These are phyloP conservation scores for Acromyrmex echinatior DNA, from an alignment of 1,140 invertebrate genomes.

Conservation along the genomic window DNA sequence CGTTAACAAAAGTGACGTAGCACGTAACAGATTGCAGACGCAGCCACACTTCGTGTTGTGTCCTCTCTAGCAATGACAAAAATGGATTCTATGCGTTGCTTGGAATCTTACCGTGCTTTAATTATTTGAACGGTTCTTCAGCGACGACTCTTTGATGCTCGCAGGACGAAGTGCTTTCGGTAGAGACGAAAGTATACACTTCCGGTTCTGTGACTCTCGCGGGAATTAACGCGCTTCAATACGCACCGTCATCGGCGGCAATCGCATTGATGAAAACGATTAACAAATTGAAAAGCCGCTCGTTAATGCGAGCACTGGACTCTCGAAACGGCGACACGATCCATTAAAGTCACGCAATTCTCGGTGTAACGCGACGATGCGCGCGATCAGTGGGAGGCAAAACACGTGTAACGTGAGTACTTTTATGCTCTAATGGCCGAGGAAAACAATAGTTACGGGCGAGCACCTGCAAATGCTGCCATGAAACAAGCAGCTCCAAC, in stretches of 20 bases:
- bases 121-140: slow-evolving; percentile 78
- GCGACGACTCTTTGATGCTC: slow-evolving; percentile 15
- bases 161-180: neutral
- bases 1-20: no score
- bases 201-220: slow-evolving; percentile 38
- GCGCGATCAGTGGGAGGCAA: slow-evolving; percentile 33
- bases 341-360: slow-evolving; percentile 14
- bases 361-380: slow-evolving; percentile 21
- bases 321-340: neutral
- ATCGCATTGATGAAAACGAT: slow-evolving; percentile 31
- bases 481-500: slow-evolving; percentile 32
- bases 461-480: slow-evolving; percentile 59
- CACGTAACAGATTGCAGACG: slow-evolving; percentile 39
- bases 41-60: neutral
- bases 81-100: slow-evolving; percentile 67
- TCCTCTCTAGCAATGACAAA: slow-evolving; percentile 10
- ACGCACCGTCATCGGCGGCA: neutral
- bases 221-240: slow-evolving; percentile 46
- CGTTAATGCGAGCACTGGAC: neutral
- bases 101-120: slow-evolving; percentile 75
- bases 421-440: slow-evolving; percentile 73
- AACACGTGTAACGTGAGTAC: slow-evolving; percentile 47
- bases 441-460: slow-evolving; percentile 67
- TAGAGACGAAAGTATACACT: slow-evolving; percentile 5
- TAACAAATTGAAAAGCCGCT: neutral